Evolutionary conservation across 1,140 invertebrate genomes (phyloP).

Genomic region (Druon quercuslanigerum): DNA sequence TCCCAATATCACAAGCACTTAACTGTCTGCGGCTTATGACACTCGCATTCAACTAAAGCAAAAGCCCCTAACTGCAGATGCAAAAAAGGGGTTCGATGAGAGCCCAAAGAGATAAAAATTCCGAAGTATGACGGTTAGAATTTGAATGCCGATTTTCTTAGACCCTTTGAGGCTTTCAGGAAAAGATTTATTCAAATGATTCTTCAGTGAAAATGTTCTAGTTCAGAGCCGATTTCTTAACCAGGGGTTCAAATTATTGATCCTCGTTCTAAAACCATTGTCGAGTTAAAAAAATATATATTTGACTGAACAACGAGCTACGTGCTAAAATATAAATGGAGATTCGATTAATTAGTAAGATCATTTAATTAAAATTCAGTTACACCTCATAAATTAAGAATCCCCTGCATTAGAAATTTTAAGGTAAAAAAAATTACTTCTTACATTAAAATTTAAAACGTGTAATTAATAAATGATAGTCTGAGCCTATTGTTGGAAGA

Average conservation of each 20-base stretch:
- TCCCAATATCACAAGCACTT: conserved; percentile 31
- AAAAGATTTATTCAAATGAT: conserved; percentile 20
- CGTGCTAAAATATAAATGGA: too few relatives aligned
- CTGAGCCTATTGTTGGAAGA: background rate
- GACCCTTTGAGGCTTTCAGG: background rate
- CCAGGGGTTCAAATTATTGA: background rate
- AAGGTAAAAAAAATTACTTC: too few relatives aligned
- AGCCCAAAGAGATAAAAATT: conserved; percentile 13
- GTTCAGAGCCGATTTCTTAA: background rate
- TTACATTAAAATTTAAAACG: too few relatives aligned
- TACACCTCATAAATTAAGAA: too few relatives aligned
- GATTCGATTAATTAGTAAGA: too few relatives aligned
- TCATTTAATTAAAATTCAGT: too few relatives aligned
- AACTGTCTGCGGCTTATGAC: conserved; percentile 37
- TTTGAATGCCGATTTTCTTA: conserved; percentile 7
- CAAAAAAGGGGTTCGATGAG: background rate
- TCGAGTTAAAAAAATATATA: background rate
- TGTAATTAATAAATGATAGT: too few relatives aligned
- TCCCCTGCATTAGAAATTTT: too few relatives aligned
- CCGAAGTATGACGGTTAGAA: conserved; percentile 12
- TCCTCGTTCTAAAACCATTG: background rate
- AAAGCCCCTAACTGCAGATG: conserved; percentile 13
- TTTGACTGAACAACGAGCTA: background rate
- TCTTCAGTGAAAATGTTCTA: background rate
- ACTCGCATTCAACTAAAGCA: background rate